Evolutionary conservation across 2,797 vertebrate genomes (phyloP), one percentile per base, ranked within the genome.

Genomic region (Hemibagrus guttatus): DNA sequence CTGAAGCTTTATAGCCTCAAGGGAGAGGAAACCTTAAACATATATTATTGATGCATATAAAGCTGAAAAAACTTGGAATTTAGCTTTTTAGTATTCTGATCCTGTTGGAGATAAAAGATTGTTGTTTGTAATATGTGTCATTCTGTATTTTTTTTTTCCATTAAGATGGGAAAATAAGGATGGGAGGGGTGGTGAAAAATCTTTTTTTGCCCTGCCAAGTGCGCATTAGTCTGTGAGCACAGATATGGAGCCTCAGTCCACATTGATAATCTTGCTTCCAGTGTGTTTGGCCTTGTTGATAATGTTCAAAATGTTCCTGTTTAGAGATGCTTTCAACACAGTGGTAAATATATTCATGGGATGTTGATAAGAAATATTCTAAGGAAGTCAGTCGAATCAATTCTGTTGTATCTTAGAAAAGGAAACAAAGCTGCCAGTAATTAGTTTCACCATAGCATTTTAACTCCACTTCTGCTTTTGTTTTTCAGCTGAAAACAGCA

Each of bases 41-140:
- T 81, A 6, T 9, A 64, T 66, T 52, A 81, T 13, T 81, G n/a
- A 66, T 52, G 58, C 14, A 8, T 42, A 81, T 81, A 46, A 81
- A 28, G 59, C 39, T 61, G 39, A 80, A 26, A 80, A n/a, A 17
- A 0, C 42, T 61, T 35, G 8, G 1, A 5, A 14, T 63, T n/a
- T 9, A 63, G 23, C 42, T 12, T 61, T 66, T 66, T 11, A 82
- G 59, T 17, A 66, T 66, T 82, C 42, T 12, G 61, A 66, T 31
- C 35, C 42, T 49, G 61, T 28, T 46, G 42, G 39, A 23, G 80
- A 52, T 64, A 19, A 66, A 42, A 61, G 35, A 61, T 80, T 6
- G 58, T 80, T 61, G 12, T n/a, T 63, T 46, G 8, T 46, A 64
- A 49, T 49, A 28, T 3, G 3, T 12, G 26, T 66, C 16, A 42